Evolutionary conservation across 2,797 vertebrate species (phyloP).

Genomic region (Pteronotus mesoamericanus): DNA sequence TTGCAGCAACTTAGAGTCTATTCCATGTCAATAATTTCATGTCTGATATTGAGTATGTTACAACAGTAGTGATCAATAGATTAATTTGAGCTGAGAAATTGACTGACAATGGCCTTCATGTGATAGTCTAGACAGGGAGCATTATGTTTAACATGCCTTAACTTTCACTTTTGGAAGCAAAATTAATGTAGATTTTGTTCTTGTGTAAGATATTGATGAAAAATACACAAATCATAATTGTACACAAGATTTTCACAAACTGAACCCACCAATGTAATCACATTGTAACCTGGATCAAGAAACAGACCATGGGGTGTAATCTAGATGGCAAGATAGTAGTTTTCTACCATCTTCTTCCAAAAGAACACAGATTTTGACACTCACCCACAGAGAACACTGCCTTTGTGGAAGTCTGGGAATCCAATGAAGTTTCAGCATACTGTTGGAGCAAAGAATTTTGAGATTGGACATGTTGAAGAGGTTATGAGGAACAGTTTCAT

Average conservation of each 20-base stretch:
- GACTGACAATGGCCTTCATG: neutral
- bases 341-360: neutral
- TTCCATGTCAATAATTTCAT: constrained; percentile 50
- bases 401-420: neutral
- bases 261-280: neutral
- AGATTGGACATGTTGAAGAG: neutral
- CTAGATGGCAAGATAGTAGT: neutral
- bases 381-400: neutral
- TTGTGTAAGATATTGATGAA: neutral
- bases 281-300: neutral
- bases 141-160: neutral
- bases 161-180: neutral
- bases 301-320: neutral
- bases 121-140: neutral
- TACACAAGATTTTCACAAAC: neutral
- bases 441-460: neutral
- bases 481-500: neutral
- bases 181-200: constrained; percentile 5
- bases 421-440: neutral
- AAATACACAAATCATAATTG: neutral
- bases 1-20: constrained; percentile 32
- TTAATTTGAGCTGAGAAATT: constrained; percentile 57
- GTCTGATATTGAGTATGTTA: constrained; percentile 37
- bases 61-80: constrained; percentile 51
- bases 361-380: neutral